Evolutionary conservation across 2,888 invertebrate species (phyloP).

Genomic region (Rhagonycha lutea): DNA sequence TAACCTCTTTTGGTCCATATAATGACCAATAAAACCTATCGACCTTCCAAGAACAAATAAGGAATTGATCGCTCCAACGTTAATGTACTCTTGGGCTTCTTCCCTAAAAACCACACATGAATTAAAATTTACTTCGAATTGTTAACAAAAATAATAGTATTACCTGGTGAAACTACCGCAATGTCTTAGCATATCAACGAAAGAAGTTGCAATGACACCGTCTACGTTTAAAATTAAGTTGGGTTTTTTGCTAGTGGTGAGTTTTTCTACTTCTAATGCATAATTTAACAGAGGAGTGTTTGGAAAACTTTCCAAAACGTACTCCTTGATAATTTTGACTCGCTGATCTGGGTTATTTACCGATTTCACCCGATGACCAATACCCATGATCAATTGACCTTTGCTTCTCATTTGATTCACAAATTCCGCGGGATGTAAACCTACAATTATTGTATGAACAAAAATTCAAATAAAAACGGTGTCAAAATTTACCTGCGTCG

Average conservation of each 20-base stretch:
- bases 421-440: slow-evolving; percentile 96
- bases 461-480: background rate
- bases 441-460: slow-evolving; percentile 53
- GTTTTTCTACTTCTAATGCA: slow-evolving; percentile 97
- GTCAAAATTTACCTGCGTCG: slow-evolving; percentile 70
- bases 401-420: slow-evolving; percentile 97
- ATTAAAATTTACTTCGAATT: background rate
- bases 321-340: slow-evolving; percentile 95
- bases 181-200: slow-evolving; percentile 94
- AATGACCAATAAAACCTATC: slow-evolving; percentile 98
- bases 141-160: slow-evolving; percentile 34
- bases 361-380: slow-evolving; percentile 88
- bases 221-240: slow-evolving; percentile 99
- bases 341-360: slow-evolving; percentile 99
- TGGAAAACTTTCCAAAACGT: slow-evolving; percentile 92
- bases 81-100: slow-evolving; percentile 96
- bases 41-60: slow-evolving; percentile 97
- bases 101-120: slow-evolving; percentile 65
- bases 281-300: slow-evolving; percentile 92
- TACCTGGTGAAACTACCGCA: slow-evolving; percentile 92
- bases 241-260: slow-evolving; percentile 99
- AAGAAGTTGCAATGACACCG: slow-evolving; percentile 95
- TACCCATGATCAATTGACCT: slow-evolving; percentile 98
- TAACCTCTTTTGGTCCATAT: slow-evolving; percentile 96
- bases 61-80: slow-evolving; percentile 97